A percentile compares a stretch with the other conserved stretches of the same genome.
These are phyloP conservation scores for Macaria notata DNA, from an alignment of 2,888 invertebrate species.

Conservation along the genomic window DNA sequence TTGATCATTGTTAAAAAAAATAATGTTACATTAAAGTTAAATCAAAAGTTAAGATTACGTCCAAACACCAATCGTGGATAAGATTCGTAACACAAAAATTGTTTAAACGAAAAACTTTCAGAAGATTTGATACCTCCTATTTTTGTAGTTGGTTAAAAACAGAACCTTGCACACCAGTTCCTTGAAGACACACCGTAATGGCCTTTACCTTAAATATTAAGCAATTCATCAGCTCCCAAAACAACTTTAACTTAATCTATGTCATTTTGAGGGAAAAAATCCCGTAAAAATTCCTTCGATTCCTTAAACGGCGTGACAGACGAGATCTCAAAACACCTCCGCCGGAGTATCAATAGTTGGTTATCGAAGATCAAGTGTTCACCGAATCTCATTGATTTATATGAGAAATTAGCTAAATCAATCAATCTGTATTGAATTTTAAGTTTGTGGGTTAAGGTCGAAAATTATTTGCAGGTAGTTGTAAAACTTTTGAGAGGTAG, in stretches of 20 bases:
- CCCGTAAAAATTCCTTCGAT: constrained; percentile 36
- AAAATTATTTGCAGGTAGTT: constrained; percentile 18
- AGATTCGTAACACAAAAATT: too few relatives aligned
- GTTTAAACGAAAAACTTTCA: too few relatives aligned
- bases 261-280: constrained; percentile 1
- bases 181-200: too few relatives aligned
- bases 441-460: neutral
- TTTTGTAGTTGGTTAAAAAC: too few relatives aligned
- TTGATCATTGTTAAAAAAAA: too few relatives aligned
- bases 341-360: constrained; percentile 51
- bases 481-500: constrained; percentile 7
- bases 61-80: too few relatives aligned
- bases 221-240: constrained; percentile 18
- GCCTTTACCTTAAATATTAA: constrained; percentile 11
- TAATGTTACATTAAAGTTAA: too few relatives aligned
- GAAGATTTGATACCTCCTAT: too few relatives aligned
- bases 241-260: neutral
- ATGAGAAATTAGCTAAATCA: constrained; percentile 46
- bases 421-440: constrained; percentile 26
- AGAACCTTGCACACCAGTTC: too few relatives aligned
- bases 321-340: constrained; percentile 57
- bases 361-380: constrained; percentile 54
- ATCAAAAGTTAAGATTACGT: too few relatives aligned
- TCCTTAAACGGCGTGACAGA: constrained; percentile 53
- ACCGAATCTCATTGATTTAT: constrained; percentile 59